Evolutionary conservation across 2,113 vertebrate species (phyloP).

Genomic region (Sinocyclocheilus anshuiensis): DNA sequence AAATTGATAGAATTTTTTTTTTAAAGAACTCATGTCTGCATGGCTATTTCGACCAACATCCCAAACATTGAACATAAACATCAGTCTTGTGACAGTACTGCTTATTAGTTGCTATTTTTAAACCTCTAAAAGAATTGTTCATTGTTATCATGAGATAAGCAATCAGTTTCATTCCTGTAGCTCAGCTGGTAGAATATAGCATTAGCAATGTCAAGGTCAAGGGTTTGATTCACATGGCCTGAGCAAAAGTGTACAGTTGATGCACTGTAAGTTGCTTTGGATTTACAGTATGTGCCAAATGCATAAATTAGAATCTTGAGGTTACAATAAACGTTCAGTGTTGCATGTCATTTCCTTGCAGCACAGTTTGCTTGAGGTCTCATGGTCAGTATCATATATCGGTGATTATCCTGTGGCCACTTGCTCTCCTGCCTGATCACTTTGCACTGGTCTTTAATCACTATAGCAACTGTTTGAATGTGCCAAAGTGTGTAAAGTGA

Average conservation of each 20-base stretch:
- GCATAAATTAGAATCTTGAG: neutral
- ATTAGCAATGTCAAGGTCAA: neutral
- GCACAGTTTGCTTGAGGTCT: neutral
- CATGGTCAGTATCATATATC: slow-evolving; percentile 28
- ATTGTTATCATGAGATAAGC: neutral
- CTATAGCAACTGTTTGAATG: slow-evolving; percentile 48
- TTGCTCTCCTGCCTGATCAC: slow-evolving; percentile 36
- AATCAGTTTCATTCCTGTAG: neutral
- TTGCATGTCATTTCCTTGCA: slow-evolving; percentile 17
- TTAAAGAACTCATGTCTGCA: neutral
- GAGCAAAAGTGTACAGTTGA: neutral
- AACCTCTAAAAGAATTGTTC: neutral
- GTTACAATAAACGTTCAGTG: neutral
- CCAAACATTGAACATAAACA: neutral
- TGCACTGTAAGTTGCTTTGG: neutral
- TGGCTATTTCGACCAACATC: neutral
- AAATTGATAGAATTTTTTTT: neutral
- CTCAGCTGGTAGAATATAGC: neutral
- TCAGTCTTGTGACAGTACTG: neutral
- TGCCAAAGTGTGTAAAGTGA: slow-evolving; percentile 37
- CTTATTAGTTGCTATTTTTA: neutral
- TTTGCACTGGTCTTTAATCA: slow-evolving; percentile 46
- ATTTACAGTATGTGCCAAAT: neutral
- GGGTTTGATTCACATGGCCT: neutral
- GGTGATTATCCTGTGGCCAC: slow-evolving; percentile 29